Evolutionary conservation across 2,113 vertebrate genomes (phyloP).

Genomic region (Austrofundulus limnaeus): DNA sequence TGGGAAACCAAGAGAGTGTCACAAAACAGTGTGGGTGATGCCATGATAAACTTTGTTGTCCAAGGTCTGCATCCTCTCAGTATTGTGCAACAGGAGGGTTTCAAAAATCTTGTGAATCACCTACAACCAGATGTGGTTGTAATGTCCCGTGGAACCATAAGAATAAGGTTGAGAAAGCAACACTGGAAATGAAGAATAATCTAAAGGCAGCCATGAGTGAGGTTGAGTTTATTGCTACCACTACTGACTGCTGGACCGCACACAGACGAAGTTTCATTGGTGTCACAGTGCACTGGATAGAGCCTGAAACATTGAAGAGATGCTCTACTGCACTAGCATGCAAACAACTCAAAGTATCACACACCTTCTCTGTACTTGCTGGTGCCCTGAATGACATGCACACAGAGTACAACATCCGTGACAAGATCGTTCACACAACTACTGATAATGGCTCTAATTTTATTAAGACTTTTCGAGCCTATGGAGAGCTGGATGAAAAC

Average conservation of each 20-base stretch:
- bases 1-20: constrained; percentile 2
- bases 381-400: background rate
- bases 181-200: background rate
- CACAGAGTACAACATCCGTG: background rate
- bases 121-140: constrained; percentile 2
- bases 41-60: constrained; percentile 3
- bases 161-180: constrained; percentile 1
- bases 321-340: background rate
- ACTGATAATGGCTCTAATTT: too few relatives aligned
- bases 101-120: constrained; percentile 8
- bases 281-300: constrained; percentile 7
- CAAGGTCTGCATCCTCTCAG: constrained; percentile 8
- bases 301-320: background rate
- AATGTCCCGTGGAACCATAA: background rate
- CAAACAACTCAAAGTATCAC: background rate
- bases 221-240: background rate
- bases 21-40: background rate
- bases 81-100: constrained; percentile 3
- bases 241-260: background rate
- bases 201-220: background rate
- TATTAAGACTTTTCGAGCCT: background rate
- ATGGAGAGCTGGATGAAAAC: background rate
- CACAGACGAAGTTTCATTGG: constrained; percentile 6
- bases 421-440: background rate
- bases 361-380: constrained; percentile 1